phyloP scores from a whole-genome alignment of 2,113 vertebrate genomes.

The Indicator indicator region DNA sequence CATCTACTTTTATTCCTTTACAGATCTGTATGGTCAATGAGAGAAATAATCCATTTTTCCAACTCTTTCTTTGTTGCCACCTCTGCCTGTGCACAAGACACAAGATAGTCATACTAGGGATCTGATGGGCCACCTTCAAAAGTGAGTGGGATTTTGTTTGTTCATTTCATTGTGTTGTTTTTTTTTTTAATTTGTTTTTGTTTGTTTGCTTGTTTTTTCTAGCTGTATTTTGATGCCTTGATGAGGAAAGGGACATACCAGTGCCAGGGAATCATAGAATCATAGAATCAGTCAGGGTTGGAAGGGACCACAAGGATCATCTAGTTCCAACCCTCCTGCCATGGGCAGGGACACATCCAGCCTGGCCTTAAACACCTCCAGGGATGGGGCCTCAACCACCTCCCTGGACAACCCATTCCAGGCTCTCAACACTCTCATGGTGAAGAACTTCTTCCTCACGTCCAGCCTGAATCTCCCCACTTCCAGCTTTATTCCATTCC shows the following conservation, averaged over 20 bases:
- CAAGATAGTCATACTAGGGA: background rate
- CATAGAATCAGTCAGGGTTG: no score
- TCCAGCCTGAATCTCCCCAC: no score
- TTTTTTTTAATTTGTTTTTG: no score
- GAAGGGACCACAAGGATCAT: no score
- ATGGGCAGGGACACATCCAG: no score
- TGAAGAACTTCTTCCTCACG: no score
- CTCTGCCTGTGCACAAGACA: background rate
- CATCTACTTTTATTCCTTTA: background rate
- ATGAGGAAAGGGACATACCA: background rate
- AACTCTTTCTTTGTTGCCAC: background rate
- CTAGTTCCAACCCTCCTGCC: no score
- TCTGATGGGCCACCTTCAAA: background rate
- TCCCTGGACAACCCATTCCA: no score
- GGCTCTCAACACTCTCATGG: no score
- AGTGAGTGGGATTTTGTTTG: background rate
- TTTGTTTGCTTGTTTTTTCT: background rate
- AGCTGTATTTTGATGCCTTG: background rate
- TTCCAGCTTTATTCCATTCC: no score
- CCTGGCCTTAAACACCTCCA: no score
- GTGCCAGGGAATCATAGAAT: background rate
- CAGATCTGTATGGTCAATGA: background rate
- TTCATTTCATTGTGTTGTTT: background rate
- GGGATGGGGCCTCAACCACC: no score
- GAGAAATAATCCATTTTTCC: background rate